These are phyloP conservation scores for Rhabdornis inornatus DNA, from an alignment of 2,113 vertebrate genomes.

Conservation along the genomic window DNA sequence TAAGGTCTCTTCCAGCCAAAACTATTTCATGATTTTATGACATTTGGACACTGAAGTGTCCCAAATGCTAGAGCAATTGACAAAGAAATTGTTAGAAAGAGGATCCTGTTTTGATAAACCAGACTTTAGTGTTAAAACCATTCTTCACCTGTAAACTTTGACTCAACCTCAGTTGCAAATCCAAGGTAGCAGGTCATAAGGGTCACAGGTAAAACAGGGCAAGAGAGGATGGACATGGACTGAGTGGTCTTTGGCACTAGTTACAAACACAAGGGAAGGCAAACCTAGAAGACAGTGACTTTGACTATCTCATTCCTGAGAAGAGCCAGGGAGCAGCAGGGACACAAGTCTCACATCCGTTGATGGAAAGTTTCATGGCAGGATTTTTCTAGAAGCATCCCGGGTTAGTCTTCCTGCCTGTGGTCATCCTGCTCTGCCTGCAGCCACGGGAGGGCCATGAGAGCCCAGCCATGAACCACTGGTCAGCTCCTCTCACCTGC, in stretches of 20 bases:
- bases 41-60: not conserved
- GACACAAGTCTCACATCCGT: not conserved
- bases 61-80: not conserved
- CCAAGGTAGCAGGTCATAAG: not conserved
- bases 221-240: not conserved
- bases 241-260: not conserved
- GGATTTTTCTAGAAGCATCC: not conserved
- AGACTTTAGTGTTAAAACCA: not conserved
- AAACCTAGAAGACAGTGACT: not conserved
- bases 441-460: rapidly evolving
- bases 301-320: not conserved
- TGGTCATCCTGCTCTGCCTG: no score
- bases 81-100: not conserved
- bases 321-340: not conserved
- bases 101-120: not conserved
- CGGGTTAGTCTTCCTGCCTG: not conserved
- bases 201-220: not conserved
- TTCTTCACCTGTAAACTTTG: not conserved
- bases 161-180: not conserved
- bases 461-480: not conserved
- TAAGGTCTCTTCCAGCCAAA: not conserved
- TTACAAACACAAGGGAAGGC: not conserved
- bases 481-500: not conserved
- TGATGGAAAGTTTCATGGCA: rapidly evolving
- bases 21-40: not conserved